These are phyloP conservation scores for Anaspis maculata DNA, from an alignment of 2,888 invertebrate species.

Conservation along the genomic window DNA sequence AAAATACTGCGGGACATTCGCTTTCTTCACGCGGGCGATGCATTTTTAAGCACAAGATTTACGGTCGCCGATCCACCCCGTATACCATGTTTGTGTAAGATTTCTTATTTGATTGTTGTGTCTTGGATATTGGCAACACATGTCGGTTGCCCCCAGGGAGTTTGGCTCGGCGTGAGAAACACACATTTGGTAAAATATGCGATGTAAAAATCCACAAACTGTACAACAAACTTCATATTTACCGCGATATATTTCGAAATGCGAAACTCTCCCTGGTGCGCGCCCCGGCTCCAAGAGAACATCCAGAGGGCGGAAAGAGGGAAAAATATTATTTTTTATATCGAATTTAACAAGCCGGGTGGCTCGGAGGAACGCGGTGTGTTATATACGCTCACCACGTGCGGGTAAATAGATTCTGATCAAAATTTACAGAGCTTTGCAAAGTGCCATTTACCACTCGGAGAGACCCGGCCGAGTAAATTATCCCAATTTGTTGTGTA, in stretches of 20 bases:
- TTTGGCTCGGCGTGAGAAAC: slow-evolving; percentile 9
- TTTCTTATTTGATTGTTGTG: slow-evolving; percentile 24
- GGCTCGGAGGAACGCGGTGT: no score
- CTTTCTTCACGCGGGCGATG: no score
- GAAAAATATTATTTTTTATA: background rate
- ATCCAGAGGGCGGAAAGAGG: background rate
- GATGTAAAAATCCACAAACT: slow-evolving; percentile 13
- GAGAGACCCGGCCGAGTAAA: no score
- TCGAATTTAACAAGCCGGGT: no score
- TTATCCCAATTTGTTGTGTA: background rate
- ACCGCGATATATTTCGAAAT: slow-evolving; percentile 3
- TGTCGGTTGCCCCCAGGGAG: slow-evolving; percentile 10
- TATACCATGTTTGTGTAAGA: slow-evolving; percentile 18
- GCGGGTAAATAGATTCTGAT: background rate
- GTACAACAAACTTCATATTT: slow-evolving; percentile 6
- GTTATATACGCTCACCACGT: no score
- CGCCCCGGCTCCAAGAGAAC: no score
- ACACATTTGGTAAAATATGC: slow-evolving; percentile 11
- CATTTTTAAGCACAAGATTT: slow-evolving; percentile 17
- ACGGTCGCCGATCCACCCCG: slow-evolving; percentile 13
- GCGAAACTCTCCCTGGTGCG: background rate
- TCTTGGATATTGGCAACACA: slow-evolving; percentile 23
- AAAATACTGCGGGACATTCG: no score
- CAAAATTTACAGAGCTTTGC: background rate
- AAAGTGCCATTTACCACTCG: background rate